Percentiles rank a stretch among this genome's conserved stretches.
Evolutionary conservation across 2,797 vertebrate species (phyloP).

Genomic region (Chrosomus eos): DNA sequence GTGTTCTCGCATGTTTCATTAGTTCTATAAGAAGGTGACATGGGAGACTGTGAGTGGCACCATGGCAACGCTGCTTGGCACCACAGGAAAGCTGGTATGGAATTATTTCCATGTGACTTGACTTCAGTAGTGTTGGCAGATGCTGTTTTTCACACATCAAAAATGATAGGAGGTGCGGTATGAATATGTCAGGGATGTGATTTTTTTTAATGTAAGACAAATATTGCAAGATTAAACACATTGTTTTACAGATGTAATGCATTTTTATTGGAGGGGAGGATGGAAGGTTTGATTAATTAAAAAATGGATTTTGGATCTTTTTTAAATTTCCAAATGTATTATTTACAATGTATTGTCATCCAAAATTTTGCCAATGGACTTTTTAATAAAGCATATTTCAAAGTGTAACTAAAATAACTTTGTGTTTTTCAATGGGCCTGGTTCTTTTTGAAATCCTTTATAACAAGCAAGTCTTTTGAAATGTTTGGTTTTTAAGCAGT

Average conservation of each 20-base stretch:
- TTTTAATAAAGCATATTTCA: constrained; percentile 10
- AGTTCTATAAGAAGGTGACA: constrained; percentile 48
- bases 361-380: background rate
- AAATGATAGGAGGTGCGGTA: constrained; percentile 21
- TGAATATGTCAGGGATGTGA: constrained; percentile 39
- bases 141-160: constrained; percentile 57
- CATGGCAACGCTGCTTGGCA: constrained; percentile 59
- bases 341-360: background rate
- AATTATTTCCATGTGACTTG: constrained; percentile 65
- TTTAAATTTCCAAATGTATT: background rate
- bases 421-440: background rate
- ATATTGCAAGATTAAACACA: constrained; percentile 8
- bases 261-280: background rate
- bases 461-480: constrained; percentile 45
- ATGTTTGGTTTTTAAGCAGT: constrained; percentile 38
- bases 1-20: constrained; percentile 45
- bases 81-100: constrained; percentile 44
- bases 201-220: background rate
- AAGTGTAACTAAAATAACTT: constrained; percentile 7
- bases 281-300: background rate
- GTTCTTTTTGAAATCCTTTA: constrained; percentile 36
- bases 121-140: constrained; percentile 63
- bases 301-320: background rate
- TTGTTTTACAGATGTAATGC: constrained; percentile 8
- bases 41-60: constrained; percentile 50